Evolutionary conservation across 2,888 invertebrate species (phyloP), one percentile per base, ranked within the genome.

Genomic region (Eristalis intricaria): DNA sequence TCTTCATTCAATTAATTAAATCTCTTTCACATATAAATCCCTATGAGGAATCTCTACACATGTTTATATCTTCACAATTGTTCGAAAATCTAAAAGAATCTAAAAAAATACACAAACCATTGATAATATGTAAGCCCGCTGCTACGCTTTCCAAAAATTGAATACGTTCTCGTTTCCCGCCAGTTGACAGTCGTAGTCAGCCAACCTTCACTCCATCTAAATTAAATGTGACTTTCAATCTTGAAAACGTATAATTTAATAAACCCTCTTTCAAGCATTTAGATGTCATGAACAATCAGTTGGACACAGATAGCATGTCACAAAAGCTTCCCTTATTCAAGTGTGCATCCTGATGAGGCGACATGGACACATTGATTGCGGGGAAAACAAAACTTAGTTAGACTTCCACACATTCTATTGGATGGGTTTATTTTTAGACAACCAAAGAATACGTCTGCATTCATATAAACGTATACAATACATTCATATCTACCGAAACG

Each of bases 221-320:
- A 50, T 68, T 71, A 74, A 82, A 83, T 74, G 40, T 66, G 83
- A 74, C 70, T 83, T 82, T 85, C 78, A 86, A 70, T 86, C 61
- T 26, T 68, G 32, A 66, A 80, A 63, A 87, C 68, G 70, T 79
- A 64, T 76, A 84, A 87, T 87, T 87, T 68, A 84, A 84, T 84
- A 76, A 85, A 84, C 69, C 73, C 78, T 68, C 70, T 61, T 73
- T 23, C 56, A 22, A 23, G 26, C 32, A 74, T 74, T 66, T 65
- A 60, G 50, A 87, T 84, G 73, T 64, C 79, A 75, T 69, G 69
- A 84, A 80, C 76, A 84, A 84, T 87, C 68, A 76, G 26, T 79
- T 76, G 83, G 86, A 84, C 86, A 79, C 79, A 79, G 79, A 84
- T 87, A 83, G 76, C 61, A 38, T 87, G 75, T 70, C 75, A 69